phyloP scores from a whole-genome alignment of 1,140 invertebrate genomes.

The Aporrectodea caliginosa region DNA sequence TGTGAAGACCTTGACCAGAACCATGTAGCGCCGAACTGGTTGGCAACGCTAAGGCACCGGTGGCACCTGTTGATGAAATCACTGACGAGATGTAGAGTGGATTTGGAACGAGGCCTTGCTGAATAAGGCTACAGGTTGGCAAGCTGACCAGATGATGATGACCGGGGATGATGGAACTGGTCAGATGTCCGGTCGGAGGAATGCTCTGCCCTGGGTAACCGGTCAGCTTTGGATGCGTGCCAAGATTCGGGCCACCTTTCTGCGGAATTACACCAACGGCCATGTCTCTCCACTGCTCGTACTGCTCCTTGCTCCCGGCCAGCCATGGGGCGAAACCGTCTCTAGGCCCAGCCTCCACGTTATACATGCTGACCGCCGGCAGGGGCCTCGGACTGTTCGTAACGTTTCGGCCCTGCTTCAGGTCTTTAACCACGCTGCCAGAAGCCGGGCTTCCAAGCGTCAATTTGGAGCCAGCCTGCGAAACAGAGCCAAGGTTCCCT shows the following conservation, averaged over 20 bases:
- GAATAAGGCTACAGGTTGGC: slow-evolving; percentile 49
- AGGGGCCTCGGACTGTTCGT: neutral
- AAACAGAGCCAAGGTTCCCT: neutral
- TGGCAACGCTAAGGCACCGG: slow-evolving; percentile 27
- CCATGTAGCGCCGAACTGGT: slow-evolving; percentile 6
- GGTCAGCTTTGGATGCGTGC: neutral
- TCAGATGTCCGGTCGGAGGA: neutral
- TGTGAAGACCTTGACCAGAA: neutral
- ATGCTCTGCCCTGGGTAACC: neutral
- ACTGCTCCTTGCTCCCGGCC: neutral
- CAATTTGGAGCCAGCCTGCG: neutral
- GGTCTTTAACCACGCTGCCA: neutral
- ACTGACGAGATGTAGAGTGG: slow-evolving; percentile 50
- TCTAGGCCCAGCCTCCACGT: neutral
- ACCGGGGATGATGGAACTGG: slow-evolving; percentile 7
- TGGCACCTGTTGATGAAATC: neutral
- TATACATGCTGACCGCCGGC: neutral
- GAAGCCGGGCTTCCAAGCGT: neutral
- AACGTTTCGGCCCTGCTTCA: neutral
- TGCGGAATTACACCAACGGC: neutral
- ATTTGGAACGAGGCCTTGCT: slow-evolving; percentile 57
- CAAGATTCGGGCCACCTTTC: neutral
- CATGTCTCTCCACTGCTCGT: neutral
- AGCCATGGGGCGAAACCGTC: neutral
- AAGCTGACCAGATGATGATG: slow-evolving; percentile 37